phyloP scores from a whole-genome alignment of 2,888 invertebrate genomes.

The Helicoverpa assulta region DNA sequence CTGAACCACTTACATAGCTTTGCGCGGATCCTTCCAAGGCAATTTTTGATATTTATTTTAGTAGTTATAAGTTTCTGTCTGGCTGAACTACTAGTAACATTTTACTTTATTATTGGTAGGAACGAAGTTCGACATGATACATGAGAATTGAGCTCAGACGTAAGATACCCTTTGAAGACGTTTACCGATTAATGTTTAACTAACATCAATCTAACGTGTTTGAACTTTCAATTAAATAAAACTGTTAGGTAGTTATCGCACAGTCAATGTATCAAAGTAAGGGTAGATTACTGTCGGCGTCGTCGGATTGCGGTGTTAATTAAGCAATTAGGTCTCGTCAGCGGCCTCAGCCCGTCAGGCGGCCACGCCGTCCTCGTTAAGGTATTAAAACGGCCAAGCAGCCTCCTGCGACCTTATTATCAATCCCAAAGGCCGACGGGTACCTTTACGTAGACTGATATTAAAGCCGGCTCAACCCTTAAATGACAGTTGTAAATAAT shows the following conservation, averaged over 20 bases:
- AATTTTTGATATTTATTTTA: constrained; percentile 25
- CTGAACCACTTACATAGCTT: constrained; percentile 62
- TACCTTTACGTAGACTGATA: constrained; percentile 26
- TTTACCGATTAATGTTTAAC: not conserved
- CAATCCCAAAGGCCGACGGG: constrained; percentile 56
- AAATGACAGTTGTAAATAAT: constrained; percentile 19
- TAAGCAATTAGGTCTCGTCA: constrained; percentile 80
- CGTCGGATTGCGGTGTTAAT: constrained; percentile 78
- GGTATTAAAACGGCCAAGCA: constrained; percentile 69
- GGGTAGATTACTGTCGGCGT: constrained; percentile 59
- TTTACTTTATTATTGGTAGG: not conserved
- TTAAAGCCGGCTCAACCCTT: constrained; percentile 33
- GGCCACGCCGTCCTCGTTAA: constrained; percentile 73
- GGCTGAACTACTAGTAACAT: not conserved
- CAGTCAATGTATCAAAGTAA: constrained; percentile 58
- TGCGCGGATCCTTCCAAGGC: constrained; percentile 10
- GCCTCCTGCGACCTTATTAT: constrained; percentile 67
- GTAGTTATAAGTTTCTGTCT: constrained; percentile 21
- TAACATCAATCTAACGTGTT: constrained; percentile 24
- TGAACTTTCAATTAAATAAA: constrained; percentile 63
- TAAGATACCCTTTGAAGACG: constrained; percentile 5
- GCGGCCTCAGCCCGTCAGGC: constrained; percentile 60
- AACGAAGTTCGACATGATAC: not conserved
- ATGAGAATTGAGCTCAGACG: not conserved
- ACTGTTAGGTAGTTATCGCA: constrained; percentile 60